Evolutionary conservation across 2,888 invertebrate genomes (phyloP).

Genomic region (Drosophila peninsularis): DNA sequence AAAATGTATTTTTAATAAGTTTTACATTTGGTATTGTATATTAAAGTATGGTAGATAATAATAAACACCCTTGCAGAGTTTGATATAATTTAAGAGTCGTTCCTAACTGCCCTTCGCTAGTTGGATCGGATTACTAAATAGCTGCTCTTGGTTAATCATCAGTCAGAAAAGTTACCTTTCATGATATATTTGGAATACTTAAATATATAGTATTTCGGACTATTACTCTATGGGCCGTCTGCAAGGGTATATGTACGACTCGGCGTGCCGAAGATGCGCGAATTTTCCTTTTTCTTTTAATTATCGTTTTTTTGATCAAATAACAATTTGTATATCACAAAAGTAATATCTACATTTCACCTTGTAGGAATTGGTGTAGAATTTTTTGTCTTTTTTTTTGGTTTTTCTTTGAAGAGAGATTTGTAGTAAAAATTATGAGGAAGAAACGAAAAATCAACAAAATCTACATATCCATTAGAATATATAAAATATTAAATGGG

Average conservation of each 20-base stretch:
- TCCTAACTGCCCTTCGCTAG: conserved; percentile 6
- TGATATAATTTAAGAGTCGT: conserved; percentile 20
- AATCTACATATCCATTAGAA: conserved; percentile 46
- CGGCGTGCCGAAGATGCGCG: conserved; percentile 45
- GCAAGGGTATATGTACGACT: conserved; percentile 43
- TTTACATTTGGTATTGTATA: conserved; percentile 61
- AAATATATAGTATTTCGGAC: conserved; percentile 21
- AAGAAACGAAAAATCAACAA: conserved; percentile 43
- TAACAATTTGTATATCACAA: conserved; percentile 77
- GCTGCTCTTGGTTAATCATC: conserved; percentile 17
- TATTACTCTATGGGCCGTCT: conserved; percentile 19
- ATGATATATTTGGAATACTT: conserved; percentile 45
- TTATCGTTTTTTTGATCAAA: conserved; percentile 60
- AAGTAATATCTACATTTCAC: conserved; percentile 81
- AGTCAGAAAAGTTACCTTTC: conserved; percentile 33
- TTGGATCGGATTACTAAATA: conserved; percentile 51
- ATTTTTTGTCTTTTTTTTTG: conserved; percentile 45
- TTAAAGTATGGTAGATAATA: conserved; percentile 60
- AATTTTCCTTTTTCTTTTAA: conserved; percentile 34
- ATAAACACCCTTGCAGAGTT: conserved; percentile 56
- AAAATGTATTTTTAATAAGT: conserved; percentile 63
- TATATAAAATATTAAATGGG: conserved; percentile 55
- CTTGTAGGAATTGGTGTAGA: conserved; percentile 77
- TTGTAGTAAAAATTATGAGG: conserved; percentile 43
- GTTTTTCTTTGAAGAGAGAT: conserved; percentile 34